These are phyloP conservation scores for Chrysolina americana DNA, from an alignment of 2,888 invertebrate species.

Conservation along the genomic window DNA sequence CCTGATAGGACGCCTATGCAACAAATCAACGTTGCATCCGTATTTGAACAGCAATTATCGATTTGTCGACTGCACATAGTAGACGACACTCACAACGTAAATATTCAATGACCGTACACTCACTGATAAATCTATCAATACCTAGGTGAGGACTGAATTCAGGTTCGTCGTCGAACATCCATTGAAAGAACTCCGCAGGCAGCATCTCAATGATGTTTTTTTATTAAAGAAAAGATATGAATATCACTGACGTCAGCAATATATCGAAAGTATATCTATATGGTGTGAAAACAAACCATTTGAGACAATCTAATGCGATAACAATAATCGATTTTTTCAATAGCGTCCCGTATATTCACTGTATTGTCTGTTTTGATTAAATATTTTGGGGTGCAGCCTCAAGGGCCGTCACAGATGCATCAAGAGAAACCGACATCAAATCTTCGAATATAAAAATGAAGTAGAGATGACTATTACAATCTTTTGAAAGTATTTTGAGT, in stretches of 20 bases:
- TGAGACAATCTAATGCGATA: no score
- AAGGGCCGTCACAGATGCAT: no score
- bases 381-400: no score
- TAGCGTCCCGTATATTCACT: no score
- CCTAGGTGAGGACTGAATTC: not conserved
- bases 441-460: no score
- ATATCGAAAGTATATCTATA: not conserved
- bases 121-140: not conserved
- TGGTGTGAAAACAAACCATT: no score
- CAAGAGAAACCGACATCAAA: no score
- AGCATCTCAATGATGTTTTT: slow-evolving; percentile 12
- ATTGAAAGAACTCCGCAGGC: not conserved
- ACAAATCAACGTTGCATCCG: not conserved
- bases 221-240: slow-evolving; percentile 1
- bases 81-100: not conserved
- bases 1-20: not conserved
- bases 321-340: not conserved
- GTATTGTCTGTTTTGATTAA: no score
- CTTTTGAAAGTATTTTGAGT: no score
- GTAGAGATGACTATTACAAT: no score
- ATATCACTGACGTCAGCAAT: slow-evolving; percentile 3
- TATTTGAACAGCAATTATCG: not conserved
- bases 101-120: not conserved
- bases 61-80: not conserved
- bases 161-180: not conserved